A percentile compares a stretch with the other conserved stretches of the same genome.
Conservation (phyloP, 2,888 invertebrate species). For the Spisula solida region DNA sequence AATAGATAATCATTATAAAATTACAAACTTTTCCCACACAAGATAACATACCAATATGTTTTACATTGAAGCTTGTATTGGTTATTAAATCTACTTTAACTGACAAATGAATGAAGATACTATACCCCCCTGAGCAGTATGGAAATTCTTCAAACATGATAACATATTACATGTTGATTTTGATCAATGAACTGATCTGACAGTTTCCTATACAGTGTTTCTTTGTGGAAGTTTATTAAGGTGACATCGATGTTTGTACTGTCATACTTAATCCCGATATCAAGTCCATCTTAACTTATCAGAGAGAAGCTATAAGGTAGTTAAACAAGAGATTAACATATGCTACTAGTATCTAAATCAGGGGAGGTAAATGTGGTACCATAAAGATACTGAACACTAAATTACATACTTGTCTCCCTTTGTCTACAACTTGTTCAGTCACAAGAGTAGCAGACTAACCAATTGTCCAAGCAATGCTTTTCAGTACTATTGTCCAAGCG, state of each 20-base stretch:
- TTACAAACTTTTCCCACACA: slow-evolving; percentile 20
- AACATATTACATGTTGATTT: background rate
- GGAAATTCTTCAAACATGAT: background rate
- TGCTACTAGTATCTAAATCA: background rate
- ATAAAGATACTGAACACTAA: background rate
- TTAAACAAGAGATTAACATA: background rate
- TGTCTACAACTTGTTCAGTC: background rate
- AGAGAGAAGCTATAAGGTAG: background rate
- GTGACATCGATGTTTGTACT: background rate
- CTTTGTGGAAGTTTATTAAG: background rate
- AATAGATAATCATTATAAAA: slow-evolving; percentile 22
- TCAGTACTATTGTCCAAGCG: too few relatives aligned
- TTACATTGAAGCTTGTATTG: background rate
- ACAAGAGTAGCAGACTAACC: too few relatives aligned
- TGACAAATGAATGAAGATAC: slow-evolving; percentile 6
- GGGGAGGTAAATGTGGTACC: background rate
- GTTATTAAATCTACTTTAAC: slow-evolving; percentile 22
- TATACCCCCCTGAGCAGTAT: background rate
- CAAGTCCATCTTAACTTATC: background rate
- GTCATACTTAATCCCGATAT: slow-evolving; percentile 1
- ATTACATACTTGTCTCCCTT: slow-evolving; percentile 2
- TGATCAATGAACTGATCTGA: background rate
- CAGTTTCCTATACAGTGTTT: background rate
- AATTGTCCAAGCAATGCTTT: too few relatives aligned
- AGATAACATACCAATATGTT: slow-evolving; percentile 7